Evolutionary conservation across 2,113 vertebrate genomes (phyloP).

Genomic region (Chunga burmeisteri): DNA sequence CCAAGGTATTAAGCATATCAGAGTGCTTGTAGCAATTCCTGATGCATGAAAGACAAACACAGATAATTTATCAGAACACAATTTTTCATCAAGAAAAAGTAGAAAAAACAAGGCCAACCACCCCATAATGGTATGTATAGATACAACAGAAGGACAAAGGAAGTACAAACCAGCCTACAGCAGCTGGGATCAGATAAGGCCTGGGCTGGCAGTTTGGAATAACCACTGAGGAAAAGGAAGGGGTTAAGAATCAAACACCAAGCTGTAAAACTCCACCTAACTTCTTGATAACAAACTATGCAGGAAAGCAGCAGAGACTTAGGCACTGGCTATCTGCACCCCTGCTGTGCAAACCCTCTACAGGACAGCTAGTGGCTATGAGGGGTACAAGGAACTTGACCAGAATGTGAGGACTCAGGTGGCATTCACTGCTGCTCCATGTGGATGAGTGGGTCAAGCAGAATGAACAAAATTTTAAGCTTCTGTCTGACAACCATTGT

Average conservation of each 20-base stretch:
- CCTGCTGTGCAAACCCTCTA: neutral
- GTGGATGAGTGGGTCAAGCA: neutral
- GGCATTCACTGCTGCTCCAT: neutral
- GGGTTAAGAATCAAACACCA: neutral
- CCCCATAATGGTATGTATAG: neutral
- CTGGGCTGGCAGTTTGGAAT: neutral
- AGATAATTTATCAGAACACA: neutral
- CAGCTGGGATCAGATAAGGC: neutral
- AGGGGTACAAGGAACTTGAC: neutral
- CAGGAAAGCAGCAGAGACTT: neutral
- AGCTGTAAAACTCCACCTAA: neutral
- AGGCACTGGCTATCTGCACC: rapidly evolving
- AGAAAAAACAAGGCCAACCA: rapidly evolving
- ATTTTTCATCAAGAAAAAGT: neutral
- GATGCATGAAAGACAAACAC: neutral
- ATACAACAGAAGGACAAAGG: neutral
- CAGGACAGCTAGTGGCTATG: too few species aligned
- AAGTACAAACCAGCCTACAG: neutral
- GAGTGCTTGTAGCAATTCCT: neutral
- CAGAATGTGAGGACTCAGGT: neutral
- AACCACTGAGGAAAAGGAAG: neutral
- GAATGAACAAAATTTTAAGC: neutral
- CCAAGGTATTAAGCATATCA: neutral
- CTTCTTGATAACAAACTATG: neutral
- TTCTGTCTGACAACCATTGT: neutral